Evolutionary conservation across 2,888 invertebrate species (phyloP), one percentile per base, ranked within the genome.

Genomic region (Orthosia gracilis): DNA sequence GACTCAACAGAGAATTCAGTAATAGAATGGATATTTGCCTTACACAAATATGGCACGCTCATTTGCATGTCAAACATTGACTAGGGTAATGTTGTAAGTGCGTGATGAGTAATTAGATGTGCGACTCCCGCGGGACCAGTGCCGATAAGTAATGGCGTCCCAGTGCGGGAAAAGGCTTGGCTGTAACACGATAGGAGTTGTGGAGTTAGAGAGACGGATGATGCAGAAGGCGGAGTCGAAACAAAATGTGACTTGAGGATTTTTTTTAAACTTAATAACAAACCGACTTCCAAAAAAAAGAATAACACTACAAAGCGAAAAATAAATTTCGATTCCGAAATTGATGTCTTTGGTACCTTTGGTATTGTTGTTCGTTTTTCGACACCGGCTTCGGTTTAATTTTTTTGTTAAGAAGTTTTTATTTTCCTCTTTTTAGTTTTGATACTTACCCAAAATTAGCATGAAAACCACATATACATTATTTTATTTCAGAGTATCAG

Each of bases 11-110:
- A 70, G 78, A 73, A 77, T 73, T 68, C 57, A 81, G 58, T 77
- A 81, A 73, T 75, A 76, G 4, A 83, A 80, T 84, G 71, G 76
- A 71, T 76, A 78, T 80, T 73, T 69, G 52, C 31, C 63, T 54
- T 23, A 74, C 21, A 63, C 61, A 68, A 64, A 61, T 62, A 66
- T 62, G 62, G 57, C 74, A 75, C 74, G 77, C 63, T 73, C 68
- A 76, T 83, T 84, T 71, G 84, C 78, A 78, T 75, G 81, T 69
- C 68, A 26, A 73, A 73, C 67, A 67, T 64, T 64, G 49, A 63
- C 52, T 18, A 47, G 49, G 64, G n/a, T 72, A 81, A 74, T 84
- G 70, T 68, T n/a, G 55, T 67, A 26, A 57, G 64, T 73, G 69
- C 61, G 75, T 76, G 78, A 40, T 63, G 47, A 59, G 31, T 66